A percentile compares a stretch with the other conserved stretches of the same genome.
Conservation (phyloP, 2,113 vertebrate species). For the Excalfactoria chinensis region DNA sequence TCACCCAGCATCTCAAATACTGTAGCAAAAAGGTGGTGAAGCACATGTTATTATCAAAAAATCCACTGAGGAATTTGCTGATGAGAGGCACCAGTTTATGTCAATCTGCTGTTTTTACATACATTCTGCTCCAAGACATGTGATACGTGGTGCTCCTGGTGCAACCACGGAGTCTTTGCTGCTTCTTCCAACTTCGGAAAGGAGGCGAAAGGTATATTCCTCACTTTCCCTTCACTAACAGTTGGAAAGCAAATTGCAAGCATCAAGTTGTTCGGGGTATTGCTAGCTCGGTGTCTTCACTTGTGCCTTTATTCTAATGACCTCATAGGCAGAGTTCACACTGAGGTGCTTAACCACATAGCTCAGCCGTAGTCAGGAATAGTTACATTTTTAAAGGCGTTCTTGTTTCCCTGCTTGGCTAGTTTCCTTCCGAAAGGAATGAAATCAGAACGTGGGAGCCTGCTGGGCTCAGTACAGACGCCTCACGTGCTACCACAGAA, state of each 20-base stretch:
- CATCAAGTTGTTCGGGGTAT: not conserved
- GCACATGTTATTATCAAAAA: not conserved
- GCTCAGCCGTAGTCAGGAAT: not conserved
- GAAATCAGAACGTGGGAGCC: not conserved
- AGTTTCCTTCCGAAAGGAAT: not conserved
- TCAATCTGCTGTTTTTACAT: not conserved
- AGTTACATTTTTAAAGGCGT: not conserved
- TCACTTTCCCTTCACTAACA: not conserved
- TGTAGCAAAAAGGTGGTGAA: not conserved
- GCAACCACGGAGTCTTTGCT: not conserved
- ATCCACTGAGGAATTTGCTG: not conserved
- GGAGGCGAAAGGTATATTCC: not conserved
- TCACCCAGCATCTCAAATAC: not conserved
- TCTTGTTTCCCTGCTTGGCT: no score
- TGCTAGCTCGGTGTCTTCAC: not conserved
- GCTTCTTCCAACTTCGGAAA: not conserved
- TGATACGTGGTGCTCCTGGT: not conserved
- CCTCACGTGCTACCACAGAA: no score
- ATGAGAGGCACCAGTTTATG: not conserved
- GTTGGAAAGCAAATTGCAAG: not conserved
- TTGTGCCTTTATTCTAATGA: not conserved
- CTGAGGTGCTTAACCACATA: not conserved
- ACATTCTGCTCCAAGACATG: not conserved
- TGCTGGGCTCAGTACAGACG: not conserved
- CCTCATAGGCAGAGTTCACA: not conserved